A percentile compares a stretch with the other conserved stretches of the same genome.
Evolutionary conservation across 2,888 invertebrate genomes (phyloP).

Genomic region (Halictus quadricinctus): DNA sequence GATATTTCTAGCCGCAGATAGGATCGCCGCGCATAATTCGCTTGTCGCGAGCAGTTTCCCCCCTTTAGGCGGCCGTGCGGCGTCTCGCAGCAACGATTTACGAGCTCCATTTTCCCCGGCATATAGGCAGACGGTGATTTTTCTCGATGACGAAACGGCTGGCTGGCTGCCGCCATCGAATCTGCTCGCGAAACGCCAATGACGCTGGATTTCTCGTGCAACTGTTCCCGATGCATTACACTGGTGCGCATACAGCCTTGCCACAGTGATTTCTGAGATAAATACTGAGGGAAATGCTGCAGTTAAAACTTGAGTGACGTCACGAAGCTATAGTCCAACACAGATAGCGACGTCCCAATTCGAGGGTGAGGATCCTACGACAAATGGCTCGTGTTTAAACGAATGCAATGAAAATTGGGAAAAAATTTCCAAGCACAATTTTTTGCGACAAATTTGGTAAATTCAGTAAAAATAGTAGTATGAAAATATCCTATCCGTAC

Average conservation of each 20-base stretch:
- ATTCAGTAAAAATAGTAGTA: too few species aligned
- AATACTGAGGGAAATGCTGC: not conserved
- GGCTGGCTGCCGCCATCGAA: not conserved
- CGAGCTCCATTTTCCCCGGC: constrained; percentile 26
- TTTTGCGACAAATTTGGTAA: too few species aligned
- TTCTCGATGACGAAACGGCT: constrained; percentile 13
- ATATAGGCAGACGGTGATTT: constrained; percentile 28
- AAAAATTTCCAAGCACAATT: too few species aligned
- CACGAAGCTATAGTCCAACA: not conserved
- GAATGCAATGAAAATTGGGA: too few species aligned
- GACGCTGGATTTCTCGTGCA: too few species aligned
- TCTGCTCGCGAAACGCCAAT: not conserved
- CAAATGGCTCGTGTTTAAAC: too few species aligned
- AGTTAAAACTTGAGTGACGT: not conserved
- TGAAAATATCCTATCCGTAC: not conserved
- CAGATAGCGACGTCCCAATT: not conserved
- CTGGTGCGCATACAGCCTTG: not conserved
- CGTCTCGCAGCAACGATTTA: constrained; percentile 35
- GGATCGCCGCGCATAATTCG: constrained; percentile 22
- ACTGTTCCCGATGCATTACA: not conserved
- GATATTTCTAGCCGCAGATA: constrained; percentile 26
- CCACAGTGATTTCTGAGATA: not conserved
- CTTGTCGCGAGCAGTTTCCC: constrained; percentile 10
- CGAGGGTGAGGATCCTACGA: too few species aligned
- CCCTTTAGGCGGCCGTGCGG: not conserved